phyloP scores from a whole-genome alignment of 1,140 invertebrate species.

The Telenomus remus region DNA sequence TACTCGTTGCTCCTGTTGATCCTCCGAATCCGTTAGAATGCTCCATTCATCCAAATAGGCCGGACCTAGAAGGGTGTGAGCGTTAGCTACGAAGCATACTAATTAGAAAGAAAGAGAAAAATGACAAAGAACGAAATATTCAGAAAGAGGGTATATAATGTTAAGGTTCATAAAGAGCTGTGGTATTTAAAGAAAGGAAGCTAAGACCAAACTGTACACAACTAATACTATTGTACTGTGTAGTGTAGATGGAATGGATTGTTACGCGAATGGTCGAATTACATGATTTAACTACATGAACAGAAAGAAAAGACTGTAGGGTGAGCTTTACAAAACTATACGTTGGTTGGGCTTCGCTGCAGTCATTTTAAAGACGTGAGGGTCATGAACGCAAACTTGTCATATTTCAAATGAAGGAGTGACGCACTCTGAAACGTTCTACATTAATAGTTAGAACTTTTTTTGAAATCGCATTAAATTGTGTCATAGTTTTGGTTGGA shows the following conservation, averaged over 20 bases:
- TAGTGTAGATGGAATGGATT: slow-evolving; percentile 56
- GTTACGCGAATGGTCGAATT: slow-evolving; percentile 63
- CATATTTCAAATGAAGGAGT: too few species aligned
- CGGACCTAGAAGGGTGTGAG: slow-evolving; percentile 73
- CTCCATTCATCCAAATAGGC: slow-evolving; percentile 43
- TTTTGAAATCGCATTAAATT: too few species aligned
- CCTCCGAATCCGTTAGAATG: slow-evolving; percentile 31
- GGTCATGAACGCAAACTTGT: too few species aligned
- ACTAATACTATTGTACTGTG: slow-evolving; percentile 62
- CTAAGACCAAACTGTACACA: slow-evolving; percentile 54
- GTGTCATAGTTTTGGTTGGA: too few species aligned
- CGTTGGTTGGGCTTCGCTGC: slow-evolving; percentile 52
- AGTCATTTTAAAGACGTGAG: slow-evolving; percentile 57
- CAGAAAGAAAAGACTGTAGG: slow-evolving; percentile 51
- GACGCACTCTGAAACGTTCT: slow-evolving; percentile 46
- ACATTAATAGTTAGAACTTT: too few species aligned
- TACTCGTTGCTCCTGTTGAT: slow-evolving; percentile 33
- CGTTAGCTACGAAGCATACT: slow-evolving; percentile 73
- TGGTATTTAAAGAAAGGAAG: slow-evolving; percentile 45
- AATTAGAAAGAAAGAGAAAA: slow-evolving; percentile 54
- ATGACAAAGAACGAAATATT: slow-evolving; percentile 9
- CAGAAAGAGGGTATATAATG: slow-evolving; percentile 47
- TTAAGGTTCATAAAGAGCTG: slow-evolving; percentile 34
- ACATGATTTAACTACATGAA: slow-evolving; percentile 58
- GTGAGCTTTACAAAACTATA: slow-evolving; percentile 43